Evolutionary conservation across 1,140 invertebrate species (phyloP), one percentile per base, ranked within the genome.

Genomic region (Hermetia illucens): DNA sequence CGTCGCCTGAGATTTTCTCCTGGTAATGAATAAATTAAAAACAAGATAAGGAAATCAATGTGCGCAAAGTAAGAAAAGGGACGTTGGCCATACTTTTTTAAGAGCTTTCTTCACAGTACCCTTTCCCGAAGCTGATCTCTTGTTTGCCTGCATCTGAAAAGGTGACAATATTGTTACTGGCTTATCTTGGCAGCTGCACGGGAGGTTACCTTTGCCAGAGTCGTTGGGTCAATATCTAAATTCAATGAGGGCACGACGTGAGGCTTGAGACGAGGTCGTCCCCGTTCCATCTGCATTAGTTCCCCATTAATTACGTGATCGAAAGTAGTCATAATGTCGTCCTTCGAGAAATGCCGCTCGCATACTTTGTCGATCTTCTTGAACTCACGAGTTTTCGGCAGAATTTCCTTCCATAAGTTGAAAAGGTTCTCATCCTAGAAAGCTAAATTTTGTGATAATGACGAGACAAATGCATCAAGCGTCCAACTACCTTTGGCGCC

Each of bases 291-390:
- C 20, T 43, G 10, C n/a, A 34, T 36, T 9, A 43, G 8, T 41
- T 40, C 9, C 15, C 46, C 46, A 39, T 42, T 39, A n/a, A 44
- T 47, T 3, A 16, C 40, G 13, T 42, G 37, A 15, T 41, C 38
- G 15, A 29, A 47, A 8, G 34, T 37, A 2, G 29, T 24, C 5
- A 36, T 10, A 20, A 47, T 42, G 16, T 45, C 35, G 3, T 38
- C 21, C 8, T 24, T 15, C 12, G 27, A 2, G 32, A 47, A 47
- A 40, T 47, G 46, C 9, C 36, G 18, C 21, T 44, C 35, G 22
- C 46, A 47, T 1, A 47, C 36, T 13, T 35, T 31, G 16, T 44
- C 43, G 15, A 17, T 32, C 21, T 24, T 12, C 25, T 38, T 40
- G 15, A 44, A 39, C 17, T 33, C 20, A 0, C 31, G 21, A n/a